phyloP scores from a whole-genome alignment of 2,888 invertebrate genomes.

The Lasioglossum lativentre region DNA sequence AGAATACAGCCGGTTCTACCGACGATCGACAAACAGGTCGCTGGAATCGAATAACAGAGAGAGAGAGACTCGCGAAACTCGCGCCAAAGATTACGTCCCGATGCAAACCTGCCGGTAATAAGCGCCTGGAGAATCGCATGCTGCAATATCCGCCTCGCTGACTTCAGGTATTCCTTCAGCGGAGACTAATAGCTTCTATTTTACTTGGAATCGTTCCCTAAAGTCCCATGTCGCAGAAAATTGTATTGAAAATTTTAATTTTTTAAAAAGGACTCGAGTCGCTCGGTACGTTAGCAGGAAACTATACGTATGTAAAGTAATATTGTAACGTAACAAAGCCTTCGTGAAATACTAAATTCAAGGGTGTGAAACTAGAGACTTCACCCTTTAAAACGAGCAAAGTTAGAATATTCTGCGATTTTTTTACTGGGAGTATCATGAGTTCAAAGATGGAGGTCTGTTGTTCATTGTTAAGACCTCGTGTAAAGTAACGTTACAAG shows the following conservation, averaged over 20 bases:
- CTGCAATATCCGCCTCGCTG: not conserved
- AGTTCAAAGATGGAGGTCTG: not conserved
- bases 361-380: not conserved
- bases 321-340: not conserved
- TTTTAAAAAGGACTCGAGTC: too few species aligned
- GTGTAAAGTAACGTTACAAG: too few species aligned
- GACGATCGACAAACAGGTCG: conserved; percentile 37
- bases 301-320: not conserved
- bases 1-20: conserved; percentile 38
- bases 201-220: not conserved
- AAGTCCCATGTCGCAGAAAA: not conserved
- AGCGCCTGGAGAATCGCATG: not conserved
- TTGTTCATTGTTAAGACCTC: not conserved
- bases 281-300: too few species aligned
- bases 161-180: not conserved
- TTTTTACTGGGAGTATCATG: not conserved
- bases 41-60: not conserved
- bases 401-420: not conserved
- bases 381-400: not conserved
- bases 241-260: not conserved
- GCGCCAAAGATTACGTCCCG: conserved; percentile 43
- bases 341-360: not conserved
- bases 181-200: not conserved
- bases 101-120: not conserved
- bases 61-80: conserved; percentile 43